Percentiles rank a stretch among this genome's conserved stretches.
These are phyloP conservation scores for Microctonus hyperodae DNA, from an alignment of 2,888 invertebrate genomes.

Conservation along the genomic window DNA sequence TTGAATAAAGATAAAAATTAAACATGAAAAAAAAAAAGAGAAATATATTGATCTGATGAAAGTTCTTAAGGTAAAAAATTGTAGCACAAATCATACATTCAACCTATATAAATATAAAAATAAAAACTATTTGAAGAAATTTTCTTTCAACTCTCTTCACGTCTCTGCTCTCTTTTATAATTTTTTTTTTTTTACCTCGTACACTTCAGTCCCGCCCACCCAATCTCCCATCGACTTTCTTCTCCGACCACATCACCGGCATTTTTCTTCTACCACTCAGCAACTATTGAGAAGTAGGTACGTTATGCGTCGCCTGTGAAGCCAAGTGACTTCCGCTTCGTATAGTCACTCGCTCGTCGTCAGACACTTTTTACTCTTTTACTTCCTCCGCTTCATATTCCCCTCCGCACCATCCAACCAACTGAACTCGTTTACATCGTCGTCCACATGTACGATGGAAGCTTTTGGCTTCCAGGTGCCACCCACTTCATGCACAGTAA, in stretches of 20 bases:
- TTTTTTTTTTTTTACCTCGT: neutral
- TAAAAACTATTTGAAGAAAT: slow-evolving; percentile 23
- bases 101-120: neutral
- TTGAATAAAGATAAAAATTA: neutral
- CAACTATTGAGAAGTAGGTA: slow-evolving; percentile 49
- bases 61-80: slow-evolving; percentile 21
- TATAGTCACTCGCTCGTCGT: slow-evolving; percentile 27
- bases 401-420: slow-evolving; percentile 21
- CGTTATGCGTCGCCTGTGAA: slow-evolving; percentile 48
- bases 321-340: slow-evolving; percentile 48
- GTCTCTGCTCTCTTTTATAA: too few relatives aligned
- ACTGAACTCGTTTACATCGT: slow-evolving; percentile 27
- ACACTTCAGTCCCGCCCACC: too few relatives aligned
- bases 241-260: slow-evolving; percentile 35
- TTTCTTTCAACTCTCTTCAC: slow-evolving; percentile 8
- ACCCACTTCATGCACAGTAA: neutral
- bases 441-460: slow-evolving; percentile 24
- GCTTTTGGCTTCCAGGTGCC: neutral
- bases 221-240: slow-evolving; percentile 22
- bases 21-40: neutral
- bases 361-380: slow-evolving; percentile 33
- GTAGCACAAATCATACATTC: neutral
- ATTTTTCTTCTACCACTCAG: slow-evolving; percentile 38
- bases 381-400: slow-evolving; percentile 22
- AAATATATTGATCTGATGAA: neutral